Base-by-base conservation (phyloP, 1,140 invertebrate genomes). In the Aphelinus atriplicis region DNA sequence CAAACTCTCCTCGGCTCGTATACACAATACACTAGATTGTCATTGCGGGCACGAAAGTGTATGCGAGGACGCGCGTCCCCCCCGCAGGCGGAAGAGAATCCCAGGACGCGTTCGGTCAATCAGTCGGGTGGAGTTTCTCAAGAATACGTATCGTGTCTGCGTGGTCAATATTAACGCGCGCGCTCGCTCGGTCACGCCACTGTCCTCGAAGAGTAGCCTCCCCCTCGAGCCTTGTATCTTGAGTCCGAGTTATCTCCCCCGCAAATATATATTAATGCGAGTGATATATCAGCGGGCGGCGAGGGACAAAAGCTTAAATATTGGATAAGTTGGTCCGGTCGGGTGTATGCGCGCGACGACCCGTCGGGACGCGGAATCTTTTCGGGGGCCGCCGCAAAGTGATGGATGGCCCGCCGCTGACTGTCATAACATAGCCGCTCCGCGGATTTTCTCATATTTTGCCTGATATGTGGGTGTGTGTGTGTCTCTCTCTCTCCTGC, bases 251-350 rank as follows among this genome's bases (percentile, higher is more conserved):
- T 87, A 87, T 88, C 86, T 88, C 81, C 83, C 84, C 86, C 84
- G 82, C 84, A 87, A 87, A 88, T 88, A 88, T 88, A 88, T 88
- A 88, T 88, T 88, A 88, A 88, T 88, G 86, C 82, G 78, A 82
- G 85, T 88, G 85, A 88, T 88, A 88, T 88, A 88, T 88, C 85
- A 86, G 83, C 63, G 72, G 64, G 79, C 80, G 85, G 82, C 85
- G 77, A 88, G 86, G 87, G 87, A 88, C 86, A 87, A 88, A 87
- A 88, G 84, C 85, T 88, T 88, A 88, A 88, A 88, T 88, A 88
- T 88, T 88, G 84, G 83, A 88, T 87, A 87, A 88, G 86, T 88
- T 85, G 80, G 84, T 85, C 80, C 82, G 71, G 75, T 82, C 76
- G 58, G 58, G 3, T n/a, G 9, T 60, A 5, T 60, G 7, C 3